Base-by-base conservation (phyloP, 2,888 invertebrate genomes). In the Ophraella communa region DNA sequence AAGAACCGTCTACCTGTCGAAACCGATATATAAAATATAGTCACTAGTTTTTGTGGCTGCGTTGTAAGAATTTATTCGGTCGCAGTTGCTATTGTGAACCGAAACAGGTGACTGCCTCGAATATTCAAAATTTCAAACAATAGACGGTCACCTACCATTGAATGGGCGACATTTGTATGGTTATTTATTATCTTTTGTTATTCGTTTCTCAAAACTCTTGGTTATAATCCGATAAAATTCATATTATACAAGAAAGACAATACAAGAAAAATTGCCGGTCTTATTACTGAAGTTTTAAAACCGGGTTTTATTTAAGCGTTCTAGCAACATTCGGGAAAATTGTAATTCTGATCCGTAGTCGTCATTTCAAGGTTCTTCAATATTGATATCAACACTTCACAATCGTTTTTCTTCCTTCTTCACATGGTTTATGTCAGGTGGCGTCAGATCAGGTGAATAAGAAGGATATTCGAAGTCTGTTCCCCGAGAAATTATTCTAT, bases 91-190 rank as follows among this genome's bases (percentile, higher is more conserved):
- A 62, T 65, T 65, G 65, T 65, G 57, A 57, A 57, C 49, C 56
- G 57, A 62, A 65, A 65, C 65, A 65, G 65, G 65, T 65, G 65
- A 65, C 65, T 65, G 62, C 61, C 61, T 62, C 45, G 62, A 65
- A 65, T 65, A 65, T 65, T 65, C 65, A 62, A 65, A 65, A 65
- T 65, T 65, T 65, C 56, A 65, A 65, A 65, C 65, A 65, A 65
- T 65, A 61, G 65, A 58, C 54, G 65, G 65, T 62, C 65, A 65
- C 61, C 62, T 65, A 65, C 62, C 62, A 58, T 30, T 58, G 65
- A 57, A 61, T 52, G 61, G 64, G 27, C 57, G 65, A 65, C 65
- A 65, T 61, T 65, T 65, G 62, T 58, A 65, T 65, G 27, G 65
- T 65, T 60, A 65, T 65, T 65, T 65, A 65, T 65, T 52, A 62